A percentile compares a stretch with the other conserved stretches of the same genome.
phyloP scores from a whole-genome alignment of 2,888 invertebrate species.

The Carcina quercana region DNA sequence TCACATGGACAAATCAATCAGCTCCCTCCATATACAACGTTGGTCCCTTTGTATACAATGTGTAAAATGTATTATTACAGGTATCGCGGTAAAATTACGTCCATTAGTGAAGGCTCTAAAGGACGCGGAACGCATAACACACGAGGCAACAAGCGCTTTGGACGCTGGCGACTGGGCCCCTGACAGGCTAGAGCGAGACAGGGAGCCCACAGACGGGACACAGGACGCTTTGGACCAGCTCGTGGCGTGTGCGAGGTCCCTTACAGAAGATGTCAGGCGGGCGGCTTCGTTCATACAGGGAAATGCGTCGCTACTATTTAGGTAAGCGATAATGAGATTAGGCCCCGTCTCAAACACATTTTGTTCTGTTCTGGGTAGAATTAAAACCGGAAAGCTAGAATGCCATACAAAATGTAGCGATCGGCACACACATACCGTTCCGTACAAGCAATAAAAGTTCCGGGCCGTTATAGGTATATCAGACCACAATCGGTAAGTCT shows the following conservation, averaged over 20 bases:
- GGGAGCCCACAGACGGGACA: conserved; percentile 72
- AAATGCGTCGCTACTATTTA: conserved; percentile 86
- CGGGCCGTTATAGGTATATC: too few species aligned
- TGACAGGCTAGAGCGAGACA: conserved; percentile 72
- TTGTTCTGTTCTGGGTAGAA: too few species aligned
- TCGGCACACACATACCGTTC: too few species aligned
- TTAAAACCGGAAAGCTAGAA: too few species aligned
- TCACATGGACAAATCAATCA: too few species aligned
- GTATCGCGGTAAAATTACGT: conserved; percentile 81
- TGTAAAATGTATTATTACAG: conserved; percentile 41
- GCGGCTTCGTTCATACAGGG: conserved; percentile 94
- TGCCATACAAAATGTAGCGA: too few species aligned
- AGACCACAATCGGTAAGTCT: too few species aligned
- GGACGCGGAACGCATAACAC: conserved; percentile 86
- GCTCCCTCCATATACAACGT: too few species aligned
- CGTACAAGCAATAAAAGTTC: too few species aligned
- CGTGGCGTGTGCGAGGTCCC: conserved; percentile 88
- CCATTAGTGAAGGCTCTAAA: conserved; percentile 86
- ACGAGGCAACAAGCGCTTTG: conserved; percentile 82
- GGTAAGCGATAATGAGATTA: conserved; percentile 54
- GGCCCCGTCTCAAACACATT: too few species aligned
- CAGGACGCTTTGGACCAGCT: conserved; percentile 92
- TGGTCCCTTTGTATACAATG: too few species aligned
- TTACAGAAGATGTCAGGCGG: conserved; percentile 92
- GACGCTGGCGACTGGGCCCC: conserved; percentile 88